Conservation (phyloP, 2,113 vertebrate genomes). For the Platysternon megacephalum region DNA sequence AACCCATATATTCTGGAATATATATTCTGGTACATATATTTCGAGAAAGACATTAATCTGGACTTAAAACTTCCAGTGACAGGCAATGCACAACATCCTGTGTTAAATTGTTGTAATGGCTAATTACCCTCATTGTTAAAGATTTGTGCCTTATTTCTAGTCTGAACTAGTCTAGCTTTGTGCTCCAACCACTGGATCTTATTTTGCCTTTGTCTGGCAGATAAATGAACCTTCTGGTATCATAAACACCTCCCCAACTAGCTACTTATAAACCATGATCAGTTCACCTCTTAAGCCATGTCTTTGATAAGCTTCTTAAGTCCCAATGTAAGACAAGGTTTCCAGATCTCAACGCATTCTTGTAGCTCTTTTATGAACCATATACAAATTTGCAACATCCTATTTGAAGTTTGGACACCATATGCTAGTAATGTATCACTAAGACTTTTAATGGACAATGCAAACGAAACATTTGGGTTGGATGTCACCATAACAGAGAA, state of each 20-base stretch:
- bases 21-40: neutral
- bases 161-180: too few species aligned
- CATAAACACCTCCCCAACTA: accelerated
- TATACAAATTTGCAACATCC: conserved; percentile 2
- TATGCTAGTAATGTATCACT: neutral
- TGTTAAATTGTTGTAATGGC: too few species aligned
- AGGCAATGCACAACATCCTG: too few species aligned
- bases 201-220: too few species aligned
- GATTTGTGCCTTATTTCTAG: neutral
- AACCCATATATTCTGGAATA: neutral
- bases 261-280: neutral
- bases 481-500: neutral
- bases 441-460: neutral
- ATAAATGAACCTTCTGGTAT: neutral
- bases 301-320: accelerated
- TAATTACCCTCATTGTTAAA: neutral
- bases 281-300: neutral
- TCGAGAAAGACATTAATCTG: too few species aligned
- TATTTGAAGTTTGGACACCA: neutral
- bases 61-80: too few species aligned
- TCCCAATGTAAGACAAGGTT: neutral
- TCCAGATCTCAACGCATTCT: neutral
- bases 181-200: too few species aligned
- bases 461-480: neutral
- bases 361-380: neutral